Base-by-base conservation (phyloP, 2,113 vertebrate species). In the Halcyon senegalensis region DNA sequence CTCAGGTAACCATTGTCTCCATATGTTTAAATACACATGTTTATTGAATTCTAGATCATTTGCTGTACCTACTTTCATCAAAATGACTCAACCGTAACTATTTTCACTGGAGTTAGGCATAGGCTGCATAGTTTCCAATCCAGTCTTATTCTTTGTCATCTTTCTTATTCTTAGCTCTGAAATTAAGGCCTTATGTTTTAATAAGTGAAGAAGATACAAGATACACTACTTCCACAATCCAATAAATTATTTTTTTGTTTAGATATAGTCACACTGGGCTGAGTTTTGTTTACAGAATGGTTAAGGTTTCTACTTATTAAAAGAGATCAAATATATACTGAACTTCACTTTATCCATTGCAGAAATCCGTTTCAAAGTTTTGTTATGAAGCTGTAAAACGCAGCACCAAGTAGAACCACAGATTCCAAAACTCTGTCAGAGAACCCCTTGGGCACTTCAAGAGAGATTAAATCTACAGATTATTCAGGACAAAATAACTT, bases 351-450 rank as follows among this genome's bases (percentile, higher is more conserved):
- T 78, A 92, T 89, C 56, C 88, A 64, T 27, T 84, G 76, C 69
- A 95, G 53, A 87, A 96, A 87, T 78, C 84, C 87, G 58, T 69
- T 92, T 87, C 79, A 90, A 66, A 72, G 53, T 90, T 93, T 91
- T 95, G 35, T 82, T 96, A 95, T 48, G 58, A 96, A 94, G 94
- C 92, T 92, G 94, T 93, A 96, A 96, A 97, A 96, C 37, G 77
- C 25, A 84, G 92, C 80, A 97, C 69, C 69, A 84, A 96, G 66
- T 48, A 92, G 95, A 82, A 72, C n/a, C 53, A 90, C 51, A 79
- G 64, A 96, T 96, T 96, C 95, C 90, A 97, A 95, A 94, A 93
- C 64, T 69, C 90, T 96, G 94, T 90, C 96, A 97, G 90, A 96
- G 84, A 93, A 94, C 59, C 92, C 96, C 86, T 81, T 94, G 86